Evolutionary conservation across 2,113 vertebrate species (phyloP), one percentile per base, ranked within the genome.

Genomic region (Tetrao urogallus): DNA sequence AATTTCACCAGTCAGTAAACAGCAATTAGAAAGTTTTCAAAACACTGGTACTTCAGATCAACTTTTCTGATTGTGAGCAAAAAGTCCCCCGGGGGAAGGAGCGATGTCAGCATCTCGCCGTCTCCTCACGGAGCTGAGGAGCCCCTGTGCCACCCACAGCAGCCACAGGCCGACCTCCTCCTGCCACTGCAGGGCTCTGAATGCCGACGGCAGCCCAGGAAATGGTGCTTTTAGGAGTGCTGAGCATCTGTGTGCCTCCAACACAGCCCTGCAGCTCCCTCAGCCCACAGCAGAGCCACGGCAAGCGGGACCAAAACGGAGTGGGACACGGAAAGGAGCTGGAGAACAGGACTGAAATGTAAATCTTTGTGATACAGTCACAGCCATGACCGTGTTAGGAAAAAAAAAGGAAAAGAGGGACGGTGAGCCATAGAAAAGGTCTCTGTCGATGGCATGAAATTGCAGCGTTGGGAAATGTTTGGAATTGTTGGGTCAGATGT

Each of bases 391-490:
- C 17, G 27, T 36, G 7, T 13, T 58, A 1, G 24, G 14, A n/a
- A 57, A 17, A 43, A 42, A 43, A 17, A 10, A 27, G 66, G 10
- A 15, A 40, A 14, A 52, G 24, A 70, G 11, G 34, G 43, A 32
- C 20, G 60, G 61, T 64, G 32, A 56, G 63, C 27, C 10, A 30
- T 19, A 71, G 50, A 48, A 42, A 54, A 82, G 32, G 75, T 4
- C 42, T 30, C 48, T 63, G 40, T 18, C 21, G 66, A 57, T 19
- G 71, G 58, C 8, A 32, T 32, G 77, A 52, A 91, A 79, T 27
- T 11, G 65, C 63, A 94, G 85, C 67, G 42, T 64, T 96, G 82
- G 82, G 93, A 96, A 95, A 96, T 11, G 45, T 30, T 50, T 66
- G 67, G 22, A 85, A 74, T 70, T 13, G 34, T 90, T 88, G 78